Percentiles rank a stretch among this genome's conserved stretches.
Evolutionary conservation across 2,797 vertebrate genomes (phyloP).

Genomic region (Menidia menidia): DNA sequence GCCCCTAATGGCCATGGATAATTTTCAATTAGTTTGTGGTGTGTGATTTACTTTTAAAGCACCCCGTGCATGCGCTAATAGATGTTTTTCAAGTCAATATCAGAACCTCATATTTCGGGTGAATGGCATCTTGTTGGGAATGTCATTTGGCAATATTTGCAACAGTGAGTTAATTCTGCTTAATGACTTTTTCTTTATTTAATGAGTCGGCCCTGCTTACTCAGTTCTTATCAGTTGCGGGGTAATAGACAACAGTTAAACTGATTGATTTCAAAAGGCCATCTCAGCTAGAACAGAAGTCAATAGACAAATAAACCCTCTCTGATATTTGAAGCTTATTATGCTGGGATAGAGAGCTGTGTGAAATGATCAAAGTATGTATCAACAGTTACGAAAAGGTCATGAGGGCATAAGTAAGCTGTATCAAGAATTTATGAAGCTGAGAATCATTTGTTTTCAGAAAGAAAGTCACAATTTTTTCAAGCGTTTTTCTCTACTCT

Average conservation of each 20-base stretch:
- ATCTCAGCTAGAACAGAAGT: slow-evolving; percentile 23
- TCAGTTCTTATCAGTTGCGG: slow-evolving; percentile 59
- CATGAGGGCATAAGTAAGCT: slow-evolving; percentile 16
- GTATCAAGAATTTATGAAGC: too few relatives aligned
- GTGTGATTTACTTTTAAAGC: too few relatives aligned
- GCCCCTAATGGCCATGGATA: too few relatives aligned
- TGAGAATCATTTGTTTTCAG: neutral
- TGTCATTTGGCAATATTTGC: slow-evolving; percentile 67
- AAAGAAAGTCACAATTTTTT: too few relatives aligned
- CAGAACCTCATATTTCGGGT: slow-evolving; percentile 28
- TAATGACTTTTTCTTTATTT: slow-evolving; percentile 69
- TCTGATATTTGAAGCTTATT: slow-evolving; percentile 30
- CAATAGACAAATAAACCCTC: slow-evolving; percentile 50
- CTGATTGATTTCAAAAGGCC: slow-evolving; percentile 65
- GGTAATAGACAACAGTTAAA: slow-evolving; percentile 59
- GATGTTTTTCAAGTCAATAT: slow-evolving; percentile 32
- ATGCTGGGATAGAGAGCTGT: slow-evolving; percentile 19
- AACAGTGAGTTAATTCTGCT: slow-evolving; percentile 60
- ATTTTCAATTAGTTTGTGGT: too few relatives aligned
- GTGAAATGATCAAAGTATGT: neutral
- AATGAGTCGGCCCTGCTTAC: slow-evolving; percentile 50
- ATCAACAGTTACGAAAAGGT: slow-evolving; percentile 24
- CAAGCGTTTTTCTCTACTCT: too few relatives aligned
- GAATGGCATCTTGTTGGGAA: slow-evolving; percentile 36
- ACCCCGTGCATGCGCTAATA: neutral